Evolutionary conservation across 2,113 vertebrate species (phyloP).

Genomic region (Narcine bancroftii): DNA sequence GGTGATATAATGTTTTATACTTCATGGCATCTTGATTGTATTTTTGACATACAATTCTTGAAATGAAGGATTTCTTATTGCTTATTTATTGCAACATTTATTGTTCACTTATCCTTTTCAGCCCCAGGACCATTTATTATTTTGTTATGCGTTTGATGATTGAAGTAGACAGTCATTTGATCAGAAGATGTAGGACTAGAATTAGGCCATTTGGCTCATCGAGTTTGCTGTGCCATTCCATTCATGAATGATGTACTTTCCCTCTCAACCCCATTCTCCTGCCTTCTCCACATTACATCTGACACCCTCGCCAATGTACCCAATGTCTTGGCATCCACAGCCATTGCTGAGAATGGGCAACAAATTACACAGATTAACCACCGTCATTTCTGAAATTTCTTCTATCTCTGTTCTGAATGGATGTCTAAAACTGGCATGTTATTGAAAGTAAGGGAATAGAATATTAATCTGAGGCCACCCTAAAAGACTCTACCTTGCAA

Average conservation of each 20-base stretch:
- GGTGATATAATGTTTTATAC: neutral
- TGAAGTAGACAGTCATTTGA: neutral
- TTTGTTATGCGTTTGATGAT: neutral
- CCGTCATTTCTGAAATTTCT: too few relatives aligned
- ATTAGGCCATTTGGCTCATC: too few relatives aligned
- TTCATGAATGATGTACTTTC: too few relatives aligned
- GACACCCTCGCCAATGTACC: too few relatives aligned
- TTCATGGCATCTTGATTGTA: neutral
- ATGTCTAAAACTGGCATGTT: neutral
- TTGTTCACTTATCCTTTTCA: neutral
- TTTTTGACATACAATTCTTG: neutral
- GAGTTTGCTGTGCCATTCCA: too few relatives aligned
- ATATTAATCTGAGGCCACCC: neutral
- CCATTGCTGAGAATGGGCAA: too few relatives aligned
- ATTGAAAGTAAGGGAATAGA: neutral
- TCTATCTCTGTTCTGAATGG: too few relatives aligned
- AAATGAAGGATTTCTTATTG: neutral
- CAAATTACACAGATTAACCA: too few relatives aligned
- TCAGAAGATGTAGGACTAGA: too few relatives aligned
- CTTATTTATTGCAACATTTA: neutral
- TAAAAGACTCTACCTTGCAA: neutral
- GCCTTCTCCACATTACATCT: too few relatives aligned
- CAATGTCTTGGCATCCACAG: too few relatives aligned
- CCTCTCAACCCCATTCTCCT: too few relatives aligned
- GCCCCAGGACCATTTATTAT: neutral